A percentile compares a stretch with the other conserved stretches of the same genome.
phyloP scores from a whole-genome alignment of 1,140 invertebrate genomes.

The Uloborus diversus region DNA sequence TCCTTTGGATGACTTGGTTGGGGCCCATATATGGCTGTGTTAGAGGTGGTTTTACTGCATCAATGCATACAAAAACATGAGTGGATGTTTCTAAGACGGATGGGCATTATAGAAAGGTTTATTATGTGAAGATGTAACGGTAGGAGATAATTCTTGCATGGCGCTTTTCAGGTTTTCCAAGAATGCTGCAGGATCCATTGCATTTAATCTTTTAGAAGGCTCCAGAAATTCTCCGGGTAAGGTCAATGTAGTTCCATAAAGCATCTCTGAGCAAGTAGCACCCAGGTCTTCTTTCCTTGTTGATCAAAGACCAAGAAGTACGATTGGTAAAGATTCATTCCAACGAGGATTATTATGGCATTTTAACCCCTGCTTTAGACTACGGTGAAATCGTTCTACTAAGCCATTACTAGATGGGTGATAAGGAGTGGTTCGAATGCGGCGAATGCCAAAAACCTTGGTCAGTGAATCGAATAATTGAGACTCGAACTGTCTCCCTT shows the following conservation, averaged over 20 bases:
- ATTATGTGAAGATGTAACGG: neutral
- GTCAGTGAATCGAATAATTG: too few species aligned
- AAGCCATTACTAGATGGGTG: slow-evolving; percentile 64
- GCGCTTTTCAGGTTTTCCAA: neutral
- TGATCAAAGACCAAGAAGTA: slow-evolving; percentile 61
- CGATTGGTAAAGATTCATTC: slow-evolving; percentile 58
- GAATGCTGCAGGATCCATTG: neutral
- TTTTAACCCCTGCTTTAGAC: slow-evolving; percentile 63
- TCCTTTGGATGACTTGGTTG: neutral
- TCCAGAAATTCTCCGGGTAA: slow-evolving; percentile 57
- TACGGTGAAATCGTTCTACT: slow-evolving; percentile 64
- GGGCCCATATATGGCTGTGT: neutral
- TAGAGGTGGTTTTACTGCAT: neutral
- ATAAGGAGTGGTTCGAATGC: neutral
- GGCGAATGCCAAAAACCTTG: neutral
- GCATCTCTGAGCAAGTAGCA: slow-evolving; percentile 41
- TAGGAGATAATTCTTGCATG: neutral
- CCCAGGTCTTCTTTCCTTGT: slow-evolving; percentile 60
- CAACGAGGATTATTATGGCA: neutral
- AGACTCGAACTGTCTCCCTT: neutral
- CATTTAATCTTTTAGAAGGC: too few species aligned
- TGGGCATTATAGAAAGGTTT: neutral
- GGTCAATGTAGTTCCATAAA: slow-evolving; percentile 55
- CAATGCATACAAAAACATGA: neutral
- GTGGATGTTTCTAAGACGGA: neutral